phyloP scores from a whole-genome alignment of 2,797 vertebrate species.

The Leuciscus waleckii region DNA sequence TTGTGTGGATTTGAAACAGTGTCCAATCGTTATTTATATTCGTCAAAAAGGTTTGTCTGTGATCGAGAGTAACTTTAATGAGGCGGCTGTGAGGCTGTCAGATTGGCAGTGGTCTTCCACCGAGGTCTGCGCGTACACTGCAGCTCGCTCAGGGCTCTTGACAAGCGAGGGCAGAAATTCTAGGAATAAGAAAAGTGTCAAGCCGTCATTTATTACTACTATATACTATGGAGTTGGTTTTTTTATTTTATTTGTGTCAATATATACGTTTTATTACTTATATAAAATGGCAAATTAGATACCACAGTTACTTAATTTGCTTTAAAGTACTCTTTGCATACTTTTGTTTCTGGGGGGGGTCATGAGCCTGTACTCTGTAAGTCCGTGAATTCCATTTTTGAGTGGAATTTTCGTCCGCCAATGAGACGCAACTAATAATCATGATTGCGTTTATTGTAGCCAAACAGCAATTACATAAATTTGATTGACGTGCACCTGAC shows the following conservation, averaged over 20 bases:
- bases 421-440: conserved; percentile 58
- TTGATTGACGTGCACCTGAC: conserved; percentile 68
- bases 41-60: conserved; percentile 7
- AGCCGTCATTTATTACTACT: background rate
- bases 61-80: conserved; percentile 25
- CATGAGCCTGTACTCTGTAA: conserved; percentile 45
- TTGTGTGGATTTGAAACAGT: conserved; percentile 28
- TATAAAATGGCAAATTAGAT: background rate
- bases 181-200: background rate
- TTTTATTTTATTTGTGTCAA: background rate
- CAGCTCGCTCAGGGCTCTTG: conserved; percentile 19
- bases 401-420: conserved; percentile 69
- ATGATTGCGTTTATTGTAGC: conserved; percentile 69
- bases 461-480: conserved; percentile 32
- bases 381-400: conserved; percentile 69
- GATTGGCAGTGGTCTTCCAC: conserved; percentile 44
- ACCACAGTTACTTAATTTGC: conserved; percentile 30
- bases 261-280: background rate
- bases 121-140: conserved; percentile 39
- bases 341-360: conserved; percentile 60
- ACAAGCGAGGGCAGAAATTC: conserved; percentile 44
- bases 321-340: conserved; percentile 35
- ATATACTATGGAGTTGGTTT: background rate
- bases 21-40: background rate
- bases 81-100: conserved; percentile 54